Conservation (phyloP, 2,888 invertebrate species). For the Homarus gammarus region DNA sequence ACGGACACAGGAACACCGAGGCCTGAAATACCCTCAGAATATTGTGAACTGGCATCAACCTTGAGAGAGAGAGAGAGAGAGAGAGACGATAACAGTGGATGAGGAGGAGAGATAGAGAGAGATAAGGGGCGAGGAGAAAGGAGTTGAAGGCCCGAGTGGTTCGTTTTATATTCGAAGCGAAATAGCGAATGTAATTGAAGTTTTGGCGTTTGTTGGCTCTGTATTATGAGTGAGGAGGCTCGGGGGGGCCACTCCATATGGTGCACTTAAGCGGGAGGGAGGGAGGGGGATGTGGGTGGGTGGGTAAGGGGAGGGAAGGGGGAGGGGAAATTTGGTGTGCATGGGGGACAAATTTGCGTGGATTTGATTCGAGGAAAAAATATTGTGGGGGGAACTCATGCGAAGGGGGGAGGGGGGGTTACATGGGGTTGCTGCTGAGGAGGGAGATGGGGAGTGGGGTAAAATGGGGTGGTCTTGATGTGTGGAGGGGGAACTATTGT, state of each 20-base stretch:
- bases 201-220: constrained; percentile 51
- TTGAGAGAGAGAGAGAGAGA: constrained; percentile 39
- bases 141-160: not conserved
- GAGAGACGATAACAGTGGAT: not conserved
- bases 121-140: not conserved
- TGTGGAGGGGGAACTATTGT: too few relatives aligned
- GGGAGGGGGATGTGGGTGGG: too few relatives aligned
- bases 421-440: not conserved
- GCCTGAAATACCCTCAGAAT: too few relatives aligned
- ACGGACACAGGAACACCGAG: too few relatives aligned
- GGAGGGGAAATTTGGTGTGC: too few relatives aligned
- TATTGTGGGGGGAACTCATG: not conserved
- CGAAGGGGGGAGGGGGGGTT: not conserved
- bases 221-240: constrained; percentile 55
- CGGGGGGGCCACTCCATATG: constrained; percentile 33
- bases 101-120: constrained; percentile 9
- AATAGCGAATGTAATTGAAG: constrained; percentile 45
- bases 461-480: not conserved
- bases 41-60: too few relatives aligned
- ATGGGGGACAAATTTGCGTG: too few relatives aligned
- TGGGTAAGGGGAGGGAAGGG: not conserved
- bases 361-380: not conserved
- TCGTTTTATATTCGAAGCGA: constrained; percentile 18
- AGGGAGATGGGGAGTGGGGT: not conserved
- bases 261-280: not conserved